Percentiles rank a stretch among this genome's conserved stretches.
Conservation (phyloP, 2,797 vertebrate genomes). For the Acrossocheilus fasciatus region DNA sequence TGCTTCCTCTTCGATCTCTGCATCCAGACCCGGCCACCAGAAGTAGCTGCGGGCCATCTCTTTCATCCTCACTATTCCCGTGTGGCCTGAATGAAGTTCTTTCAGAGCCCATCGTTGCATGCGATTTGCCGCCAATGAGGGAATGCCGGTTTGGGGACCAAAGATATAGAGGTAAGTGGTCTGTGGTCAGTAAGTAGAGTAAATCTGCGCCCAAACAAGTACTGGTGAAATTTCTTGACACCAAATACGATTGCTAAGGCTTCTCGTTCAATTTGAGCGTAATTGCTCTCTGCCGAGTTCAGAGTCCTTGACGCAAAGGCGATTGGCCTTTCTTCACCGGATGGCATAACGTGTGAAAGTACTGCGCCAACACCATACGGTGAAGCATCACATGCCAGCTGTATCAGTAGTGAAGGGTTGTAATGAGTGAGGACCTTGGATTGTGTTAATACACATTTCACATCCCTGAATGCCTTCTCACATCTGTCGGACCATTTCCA, state of each 20-base stretch:
- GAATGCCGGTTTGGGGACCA: neutral
- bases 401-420: neutral
- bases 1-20: neutral
- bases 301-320: slow-evolving; percentile 25
- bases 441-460: neutral
- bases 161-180: neutral
- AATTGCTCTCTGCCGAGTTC: slow-evolving; percentile 27
- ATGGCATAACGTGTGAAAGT: neutral
- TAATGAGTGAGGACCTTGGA: neutral
- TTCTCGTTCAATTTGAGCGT: slow-evolving; percentile 22
- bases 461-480: neutral
- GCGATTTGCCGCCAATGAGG: neutral
- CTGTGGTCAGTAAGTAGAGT: neutral
- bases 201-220: neutral
- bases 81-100: neutral
- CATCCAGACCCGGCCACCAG: neutral
- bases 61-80: neutral
- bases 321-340: neutral
- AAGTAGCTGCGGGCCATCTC: neutral
- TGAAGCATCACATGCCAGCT: neutral
- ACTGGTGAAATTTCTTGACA: neutral
- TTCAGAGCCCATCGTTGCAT: slow-evolving; percentile 10
- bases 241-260: slow-evolving; percentile 3
- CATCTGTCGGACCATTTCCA: neutral
- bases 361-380: neutral